These are phyloP conservation scores for Andrena cerasifolii DNA, from an alignment of 1,140 invertebrate species.

Conservation along the genomic window DNA sequence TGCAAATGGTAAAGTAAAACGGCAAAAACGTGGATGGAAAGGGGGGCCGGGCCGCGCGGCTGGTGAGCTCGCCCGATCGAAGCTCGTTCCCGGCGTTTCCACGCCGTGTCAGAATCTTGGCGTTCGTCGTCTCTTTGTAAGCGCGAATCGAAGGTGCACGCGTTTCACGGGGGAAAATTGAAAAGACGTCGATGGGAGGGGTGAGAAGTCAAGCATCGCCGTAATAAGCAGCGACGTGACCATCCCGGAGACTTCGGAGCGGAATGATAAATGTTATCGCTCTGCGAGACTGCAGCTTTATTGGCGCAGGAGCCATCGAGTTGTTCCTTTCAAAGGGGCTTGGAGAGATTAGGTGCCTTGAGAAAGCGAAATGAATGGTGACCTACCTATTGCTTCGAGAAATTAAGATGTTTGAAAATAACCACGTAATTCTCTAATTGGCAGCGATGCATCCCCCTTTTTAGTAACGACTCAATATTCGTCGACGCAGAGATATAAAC, in stretches of 20 bases:
- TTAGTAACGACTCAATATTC: not conserved
- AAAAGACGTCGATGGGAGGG: not conserved
- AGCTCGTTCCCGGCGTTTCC: conserved; percentile 38
- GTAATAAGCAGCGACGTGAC: conserved; percentile 26
- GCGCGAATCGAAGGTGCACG: conserved; percentile 25
- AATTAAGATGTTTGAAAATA: too few relatives aligned
- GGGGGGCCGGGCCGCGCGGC: not conserved
- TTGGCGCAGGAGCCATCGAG: not conserved
- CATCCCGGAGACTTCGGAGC: not conserved
- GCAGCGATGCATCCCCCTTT: too few relatives aligned
- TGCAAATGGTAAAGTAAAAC: conserved; percentile 18
- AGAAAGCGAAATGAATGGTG: too few relatives aligned
- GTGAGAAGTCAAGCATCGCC: conserved; percentile 2
- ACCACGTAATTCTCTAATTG: not conserved
- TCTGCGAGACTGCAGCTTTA: not conserved
- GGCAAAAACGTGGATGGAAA: conserved; percentile 1
- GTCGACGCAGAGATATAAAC: not conserved
- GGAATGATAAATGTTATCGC: conserved; percentile 33
- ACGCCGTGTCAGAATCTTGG: conserved; percentile 28
- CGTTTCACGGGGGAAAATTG: conserved; percentile 8
- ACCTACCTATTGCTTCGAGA: not conserved
- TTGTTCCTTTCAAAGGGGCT: not conserved
- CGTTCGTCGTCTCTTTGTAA: conserved; percentile 48
- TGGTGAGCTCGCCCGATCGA: conserved; percentile 4
- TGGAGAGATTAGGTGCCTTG: not conserved